Evolutionary conservation across 2,888 invertebrate genomes (phyloP).

Genomic region (Pammene aurita): DNA sequence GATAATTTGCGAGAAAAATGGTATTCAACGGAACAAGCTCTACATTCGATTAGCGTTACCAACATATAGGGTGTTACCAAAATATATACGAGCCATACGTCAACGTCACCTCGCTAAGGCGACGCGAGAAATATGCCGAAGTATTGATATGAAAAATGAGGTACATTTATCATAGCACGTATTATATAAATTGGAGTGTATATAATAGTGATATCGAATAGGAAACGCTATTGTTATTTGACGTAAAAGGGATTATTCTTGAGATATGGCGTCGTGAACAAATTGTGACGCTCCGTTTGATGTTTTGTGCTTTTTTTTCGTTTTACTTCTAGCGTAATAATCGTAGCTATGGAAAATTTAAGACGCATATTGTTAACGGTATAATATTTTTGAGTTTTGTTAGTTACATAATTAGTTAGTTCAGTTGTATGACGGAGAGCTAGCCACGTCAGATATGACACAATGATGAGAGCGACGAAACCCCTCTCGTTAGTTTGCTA

Average conservation of each 20-base stretch:
- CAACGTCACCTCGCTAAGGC: slow-evolving; percentile 55
- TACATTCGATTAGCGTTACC: slow-evolving; percentile 64
- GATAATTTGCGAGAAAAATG: slow-evolving; percentile 18
- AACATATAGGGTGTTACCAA: slow-evolving; percentile 56
- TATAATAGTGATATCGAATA: slow-evolving; percentile 39
- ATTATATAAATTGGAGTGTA: slow-evolving; percentile 38
- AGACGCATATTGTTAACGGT: not conserved
- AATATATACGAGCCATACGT: slow-evolving; percentile 56
- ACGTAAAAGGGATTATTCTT: slow-evolving; percentile 35
- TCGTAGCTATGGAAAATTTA: not conserved
- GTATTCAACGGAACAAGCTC: slow-evolving; percentile 49
- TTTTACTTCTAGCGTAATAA: not conserved
- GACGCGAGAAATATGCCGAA: slow-evolving; percentile 55
- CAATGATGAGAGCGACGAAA: too few relatives aligned
- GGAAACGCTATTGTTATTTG: slow-evolving; percentile 39
- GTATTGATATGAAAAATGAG: slow-evolving; percentile 63
- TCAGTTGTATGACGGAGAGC: too few relatives aligned
- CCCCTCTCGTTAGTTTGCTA: too few relatives aligned
- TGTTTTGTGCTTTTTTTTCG: slow-evolving; percentile 14
- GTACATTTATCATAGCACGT: slow-evolving; percentile 56
- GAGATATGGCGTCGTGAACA: slow-evolving; percentile 36
- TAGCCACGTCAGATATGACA: too few relatives aligned
- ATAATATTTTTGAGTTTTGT: too few relatives aligned
- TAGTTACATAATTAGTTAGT: too few relatives aligned
- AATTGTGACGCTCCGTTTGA: slow-evolving; percentile 36